phyloP scores from a whole-genome alignment of 2,888 invertebrate genomes.

The Ashinkailepas kermadecensis region DNA sequence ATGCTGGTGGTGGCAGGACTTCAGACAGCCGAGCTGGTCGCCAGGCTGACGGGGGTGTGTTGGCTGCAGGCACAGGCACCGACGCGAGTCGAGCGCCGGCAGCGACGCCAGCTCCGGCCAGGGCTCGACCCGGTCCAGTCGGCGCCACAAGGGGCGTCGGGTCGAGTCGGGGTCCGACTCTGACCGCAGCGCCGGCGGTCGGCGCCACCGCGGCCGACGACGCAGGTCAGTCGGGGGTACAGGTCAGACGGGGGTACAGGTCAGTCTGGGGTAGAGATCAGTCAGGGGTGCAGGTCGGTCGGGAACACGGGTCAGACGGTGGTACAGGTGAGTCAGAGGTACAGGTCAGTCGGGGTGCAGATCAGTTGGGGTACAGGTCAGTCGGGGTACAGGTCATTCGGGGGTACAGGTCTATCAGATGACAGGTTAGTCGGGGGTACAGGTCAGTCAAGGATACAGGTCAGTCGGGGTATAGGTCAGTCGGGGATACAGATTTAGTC shows the following conservation, averaged over 20 bases:
- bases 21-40: too few relatives aligned
- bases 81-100: neutral
- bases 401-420: too few relatives aligned
- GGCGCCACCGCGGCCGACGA: constrained; percentile 34
- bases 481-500: neutral
- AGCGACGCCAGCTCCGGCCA: constrained; percentile 5
- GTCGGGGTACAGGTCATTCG: neutral
- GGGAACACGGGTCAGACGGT: too few relatives aligned
- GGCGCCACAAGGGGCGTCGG: constrained; percentile 32
- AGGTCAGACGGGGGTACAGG: too few relatives aligned
- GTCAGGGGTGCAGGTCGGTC: too few relatives aligned
- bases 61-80: neutral
- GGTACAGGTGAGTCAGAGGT: too few relatives aligned
- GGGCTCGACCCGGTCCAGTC: neutral
- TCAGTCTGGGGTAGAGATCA: too few relatives aligned
- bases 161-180: constrained; percentile 29
- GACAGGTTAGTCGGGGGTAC: too few relatives aligned
- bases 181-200: constrained; percentile 28
- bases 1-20: too few relatives aligned
- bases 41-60: too few relatives aligned
- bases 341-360: too few relatives aligned
- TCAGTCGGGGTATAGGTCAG: neutral
- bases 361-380: constrained; percentile 33
- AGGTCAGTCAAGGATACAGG: too few relatives aligned
- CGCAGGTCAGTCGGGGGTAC: neutral